Evolutionary conservation across 2,888 invertebrate genomes (phyloP), one percentile per base, ranked within the genome.

Genomic region (Operophtera brumata): DNA sequence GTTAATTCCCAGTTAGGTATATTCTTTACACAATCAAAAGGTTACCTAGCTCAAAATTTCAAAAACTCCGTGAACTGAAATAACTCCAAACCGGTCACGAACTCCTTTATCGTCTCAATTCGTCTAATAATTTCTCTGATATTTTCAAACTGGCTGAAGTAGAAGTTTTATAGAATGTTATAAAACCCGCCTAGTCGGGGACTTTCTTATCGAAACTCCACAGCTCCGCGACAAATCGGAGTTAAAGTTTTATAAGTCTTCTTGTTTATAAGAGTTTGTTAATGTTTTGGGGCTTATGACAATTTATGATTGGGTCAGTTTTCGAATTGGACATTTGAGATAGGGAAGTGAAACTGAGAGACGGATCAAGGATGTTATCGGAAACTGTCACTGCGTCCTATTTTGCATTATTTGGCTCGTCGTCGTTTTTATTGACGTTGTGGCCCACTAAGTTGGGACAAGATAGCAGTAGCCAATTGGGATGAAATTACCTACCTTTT

Each of bases 161-260:
- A 50, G 43, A 71, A 75, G 61, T 70, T 70, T 53, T 67, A 68
- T 70, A 66, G 71, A 78, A 75, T 77, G 71, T 73, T 73, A 71
- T 72, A 70, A 75, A 73, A 74, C 67, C 70, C 69, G 63, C 69
- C 67, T 71, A 73, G 71, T 74, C 71, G 58, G 50, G 64, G 78
- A 83, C 67, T 80, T 77, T 69, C 74, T 80, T 82, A 84, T 83
- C 82, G 73, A 61, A 67, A 69, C 64, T 71, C 60, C 67, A 67
- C 81, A 82, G 77, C 70, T 63, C 70, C 64, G 71, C 71, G 73
- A 77, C 74, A 75, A 75, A 75, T 73, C 70, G 67, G 68, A 74
- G 68, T 76, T 74, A 72, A 69, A 75, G 75, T 68, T 77, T 75
- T 77, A 71, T 70, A 75, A 74, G 70, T 59, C 69, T 63, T 65